Evolutionary conservation across 2,113 vertebrate genomes (phyloP).

Genomic region (Gracilinanus agilis): DNA sequence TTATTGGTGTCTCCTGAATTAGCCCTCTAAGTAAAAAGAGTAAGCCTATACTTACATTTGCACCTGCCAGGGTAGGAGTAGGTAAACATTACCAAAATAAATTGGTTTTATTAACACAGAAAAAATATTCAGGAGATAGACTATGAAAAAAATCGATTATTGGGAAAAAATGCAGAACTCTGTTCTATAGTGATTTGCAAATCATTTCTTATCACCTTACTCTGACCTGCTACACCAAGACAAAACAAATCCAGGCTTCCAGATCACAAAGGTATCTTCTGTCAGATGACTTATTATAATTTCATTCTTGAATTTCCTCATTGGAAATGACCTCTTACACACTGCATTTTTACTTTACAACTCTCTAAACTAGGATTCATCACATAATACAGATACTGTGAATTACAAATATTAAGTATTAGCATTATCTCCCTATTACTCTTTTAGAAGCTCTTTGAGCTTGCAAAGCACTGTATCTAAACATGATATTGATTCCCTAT

Average conservation of each 20-base stretch:
- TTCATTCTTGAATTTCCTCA: background rate
- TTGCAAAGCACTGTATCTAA: background rate
- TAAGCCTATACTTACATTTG: background rate
- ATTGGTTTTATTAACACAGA: background rate
- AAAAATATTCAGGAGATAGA: background rate
- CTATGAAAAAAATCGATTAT: conserved; percentile 2
- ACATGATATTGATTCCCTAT: background rate
- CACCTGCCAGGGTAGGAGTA: background rate
- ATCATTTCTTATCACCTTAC: background rate
- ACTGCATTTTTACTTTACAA: background rate
- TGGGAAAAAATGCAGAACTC: background rate
- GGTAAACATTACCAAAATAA: background rate
- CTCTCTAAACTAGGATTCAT: background rate
- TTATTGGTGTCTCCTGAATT: background rate
- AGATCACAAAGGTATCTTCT: background rate
- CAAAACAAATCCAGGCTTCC: background rate
- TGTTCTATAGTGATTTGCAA: background rate
- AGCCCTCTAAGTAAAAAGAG: background rate
- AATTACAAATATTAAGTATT: background rate
- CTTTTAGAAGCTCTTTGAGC: background rate
- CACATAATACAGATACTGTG: background rate
- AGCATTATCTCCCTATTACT: background rate
- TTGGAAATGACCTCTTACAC: background rate
- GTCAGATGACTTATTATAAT: background rate
- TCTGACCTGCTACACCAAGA: background rate